Base-by-base conservation (phyloP, 2,888 invertebrate genomes). In the Helleia helle region DNA sequence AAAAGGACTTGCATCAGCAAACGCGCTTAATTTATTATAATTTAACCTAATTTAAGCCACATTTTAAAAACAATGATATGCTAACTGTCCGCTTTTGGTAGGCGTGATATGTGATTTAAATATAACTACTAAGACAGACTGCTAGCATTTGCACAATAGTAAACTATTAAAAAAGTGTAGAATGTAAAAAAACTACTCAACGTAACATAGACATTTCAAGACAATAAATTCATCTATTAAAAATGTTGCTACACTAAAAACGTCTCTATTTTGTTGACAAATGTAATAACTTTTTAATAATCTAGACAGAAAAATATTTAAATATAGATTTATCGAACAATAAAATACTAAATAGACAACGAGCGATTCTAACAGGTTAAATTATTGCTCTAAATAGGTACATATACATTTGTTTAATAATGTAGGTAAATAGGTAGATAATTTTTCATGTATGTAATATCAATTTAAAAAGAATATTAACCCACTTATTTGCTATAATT, bases 291-390 rank as follows among this genome's bases (percentile, higher is more conserved):
- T 8, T 7, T 22, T 22, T 22, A 22, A 22, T 22, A 3, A 6
- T 36, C 14, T 53, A 68, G 65, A 63, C 67, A 54, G 59, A 67
- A 58, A 62, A 68, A 67, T 58, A 60, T 65, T 67, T 55, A n/a
- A n/a, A n/a, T n/a, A 5, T 22, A 22, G 22, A 6, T 22, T 7
- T 22, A 22, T 22, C 7, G 22, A 13, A 12, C 8, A 29, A 59
- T 64, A 73, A 72, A 77, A n/a, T n/a, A n/a, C n/a, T n/a, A n/a
- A 74, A 76, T 76, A 77, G 70, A 75, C 72, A 77, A 67, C 65
- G 62, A 75, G 56, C 46, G 46, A 63, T 61, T 54, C 66, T 70
- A 72, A 64, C 67, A 61, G 57, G 62, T 67, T 66, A 59, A 69
- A 68, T 76, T 79, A 79, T 80, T 76, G 76, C 75, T 77, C 65